Evolutionary conservation across 2,113 vertebrate species (phyloP).

Genomic region (Numenius arquata): DNA sequence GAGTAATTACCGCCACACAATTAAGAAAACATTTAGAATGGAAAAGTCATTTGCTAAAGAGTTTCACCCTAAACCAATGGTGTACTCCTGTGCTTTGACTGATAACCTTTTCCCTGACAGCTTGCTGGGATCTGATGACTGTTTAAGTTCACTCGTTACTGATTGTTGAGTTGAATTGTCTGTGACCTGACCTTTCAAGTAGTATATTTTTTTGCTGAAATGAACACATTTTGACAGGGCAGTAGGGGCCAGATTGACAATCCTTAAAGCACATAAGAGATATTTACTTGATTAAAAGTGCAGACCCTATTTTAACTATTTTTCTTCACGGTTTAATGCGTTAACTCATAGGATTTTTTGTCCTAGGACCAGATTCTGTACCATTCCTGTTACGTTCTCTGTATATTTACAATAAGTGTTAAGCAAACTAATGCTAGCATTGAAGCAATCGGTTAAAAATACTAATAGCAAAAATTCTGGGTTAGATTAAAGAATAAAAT

Average conservation of each 20-base stretch:
- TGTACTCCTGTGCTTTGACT: not conserved
- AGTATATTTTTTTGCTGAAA: conserved; percentile 16
- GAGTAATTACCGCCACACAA: conserved; percentile 37
- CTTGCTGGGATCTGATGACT: conserved; percentile 9
- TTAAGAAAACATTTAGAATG: conserved; percentile 58
- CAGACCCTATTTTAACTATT: not conserved
- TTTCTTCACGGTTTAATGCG: not conserved
- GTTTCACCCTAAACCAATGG: not conserved
- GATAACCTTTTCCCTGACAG: conserved; percentile 47
- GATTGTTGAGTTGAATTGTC: not conserved
- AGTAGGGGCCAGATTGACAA: not conserved
- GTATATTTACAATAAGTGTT: fast-evolving
- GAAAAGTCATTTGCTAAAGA: conserved; percentile 57
- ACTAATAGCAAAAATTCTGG: not conserved
- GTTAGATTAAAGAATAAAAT: not conserved
- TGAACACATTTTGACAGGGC: not conserved
- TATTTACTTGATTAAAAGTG: not conserved
- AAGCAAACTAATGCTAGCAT: not conserved
- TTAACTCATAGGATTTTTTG: not conserved
- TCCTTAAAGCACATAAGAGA: not conserved
- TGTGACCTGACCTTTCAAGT: conserved; percentile 44
- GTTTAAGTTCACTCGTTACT: conserved; percentile 11
- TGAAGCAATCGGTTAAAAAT: not conserved
- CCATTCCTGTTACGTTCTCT: not conserved
- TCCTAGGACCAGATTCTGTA: not conserved